phyloP scores from a whole-genome alignment of 2,113 vertebrate genomes.

The Boleophthalmus pectinirostris region DNA sequence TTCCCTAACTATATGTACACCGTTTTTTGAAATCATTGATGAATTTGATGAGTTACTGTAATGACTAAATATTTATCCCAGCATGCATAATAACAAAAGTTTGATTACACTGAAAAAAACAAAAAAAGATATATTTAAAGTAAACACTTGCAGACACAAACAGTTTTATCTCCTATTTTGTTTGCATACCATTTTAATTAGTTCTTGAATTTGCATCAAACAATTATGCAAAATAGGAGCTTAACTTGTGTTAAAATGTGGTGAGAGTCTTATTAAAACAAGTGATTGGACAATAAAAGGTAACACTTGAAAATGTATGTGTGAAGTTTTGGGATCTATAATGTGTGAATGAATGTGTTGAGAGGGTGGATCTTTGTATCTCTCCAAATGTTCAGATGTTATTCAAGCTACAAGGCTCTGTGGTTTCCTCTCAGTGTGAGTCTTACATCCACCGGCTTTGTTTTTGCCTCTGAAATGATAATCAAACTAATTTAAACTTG shows the following conservation, averaged over 20 bases:
- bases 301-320: not conserved
- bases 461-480: conserved; percentile 27
- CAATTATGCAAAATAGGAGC: conserved; percentile 4
- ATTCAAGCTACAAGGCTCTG: conserved; percentile 18
- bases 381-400: conserved; percentile 35
- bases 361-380: conserved; percentile 15
- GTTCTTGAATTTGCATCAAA: not conserved
- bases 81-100: not conserved
- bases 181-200: not conserved
- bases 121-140: too few relatives aligned
- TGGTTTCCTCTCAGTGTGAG: conserved; percentile 29
- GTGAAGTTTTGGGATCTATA: not conserved
- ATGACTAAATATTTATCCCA: not conserved
- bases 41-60: not conserved
- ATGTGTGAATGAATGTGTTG: conserved; percentile 17
- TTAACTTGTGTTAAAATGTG: not conserved
- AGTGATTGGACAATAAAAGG: not conserved
- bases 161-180: not conserved
- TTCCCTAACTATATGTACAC: not conserved
- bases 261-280: not conserved
- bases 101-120: not conserved
- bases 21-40: not conserved
- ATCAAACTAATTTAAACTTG: conserved; percentile 36
- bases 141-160: not conserved
- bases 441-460: conserved; percentile 9